Base-by-base conservation (phyloP, 2,888 invertebrate genomes). In the Eulithis prunata region DNA sequence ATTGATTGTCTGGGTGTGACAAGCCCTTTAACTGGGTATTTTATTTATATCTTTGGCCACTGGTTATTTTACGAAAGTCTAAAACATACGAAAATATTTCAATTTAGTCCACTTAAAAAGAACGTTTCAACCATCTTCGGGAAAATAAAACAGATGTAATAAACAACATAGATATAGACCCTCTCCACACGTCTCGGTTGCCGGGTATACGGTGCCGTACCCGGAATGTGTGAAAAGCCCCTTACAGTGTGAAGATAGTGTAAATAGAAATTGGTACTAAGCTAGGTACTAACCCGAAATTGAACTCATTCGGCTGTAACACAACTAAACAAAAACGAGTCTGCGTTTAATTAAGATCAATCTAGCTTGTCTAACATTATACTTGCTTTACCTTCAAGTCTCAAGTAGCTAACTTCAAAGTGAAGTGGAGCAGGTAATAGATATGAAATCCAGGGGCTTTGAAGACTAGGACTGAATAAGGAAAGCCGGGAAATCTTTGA, bases 371-470 rank as follows among this genome's bases (percentile, higher is more conserved):
- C 52, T 56, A 28, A 61, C 53, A 56, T 28, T 51, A 46, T 43
- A 64, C 57, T 47, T 28, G 41, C 28, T 10, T 7, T 46, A 36
- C 49, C 57, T 32, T 41, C 32, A 62, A 45, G 64, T 68, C 64
- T 66, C 66, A 70, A 71, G 72, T 78, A 67, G 70, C 71, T 62
- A 68, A 76, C 75, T 76, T 72, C 77, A 74, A 74, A 74, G 78
- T 78, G 69, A 75, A 79, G 69, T 74, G 72, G 57, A 75, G 75
- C 80, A 80, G 75, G 76, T 82, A 82, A 80, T 81, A 76, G 78
- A 73, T 75, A 75, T 70, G 71, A 61, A 75, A 72, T 71, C 76
- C 68, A 64, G 7, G 66, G 58, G 71, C 58, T 62, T 51, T n/a
- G 51, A 57, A 59, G 64, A 61, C 61, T 63, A 62, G 47, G 47